Conservation (phyloP, 2,113 vertebrate species). For the Saccopteryx leptura region DNA sequence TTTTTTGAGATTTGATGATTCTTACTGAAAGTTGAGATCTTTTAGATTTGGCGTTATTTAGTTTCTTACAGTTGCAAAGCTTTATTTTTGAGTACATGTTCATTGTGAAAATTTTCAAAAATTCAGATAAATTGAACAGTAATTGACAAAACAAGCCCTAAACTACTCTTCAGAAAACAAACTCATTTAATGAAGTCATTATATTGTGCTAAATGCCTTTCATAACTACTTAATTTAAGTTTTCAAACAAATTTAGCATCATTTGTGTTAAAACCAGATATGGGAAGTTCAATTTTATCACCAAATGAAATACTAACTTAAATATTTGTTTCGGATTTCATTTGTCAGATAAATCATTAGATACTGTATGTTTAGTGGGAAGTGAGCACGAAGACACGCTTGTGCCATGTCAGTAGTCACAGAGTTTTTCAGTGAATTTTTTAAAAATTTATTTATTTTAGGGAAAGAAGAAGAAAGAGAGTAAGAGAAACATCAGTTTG, state of each 20-base stretch:
- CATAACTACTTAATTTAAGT: neutral
- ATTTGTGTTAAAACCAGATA: slow-evolving; percentile 18
- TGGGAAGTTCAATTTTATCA: slow-evolving; percentile 24
- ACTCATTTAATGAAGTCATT: neutral
- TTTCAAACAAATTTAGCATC: slow-evolving; percentile 22
- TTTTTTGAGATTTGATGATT: neutral
- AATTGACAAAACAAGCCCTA: neutral
- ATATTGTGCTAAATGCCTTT: neutral
- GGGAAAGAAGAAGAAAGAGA: neutral
- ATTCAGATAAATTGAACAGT: neutral
- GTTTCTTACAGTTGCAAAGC: neutral
- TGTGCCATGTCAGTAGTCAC: slow-evolving; percentile 18
- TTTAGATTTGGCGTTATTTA: neutral
- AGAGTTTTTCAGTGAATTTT: neutral
- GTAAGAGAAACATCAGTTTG: neutral
- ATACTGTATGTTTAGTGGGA: neutral
- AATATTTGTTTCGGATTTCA: slow-evolving; percentile 48
- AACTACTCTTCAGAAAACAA: slow-evolving; percentile 31
- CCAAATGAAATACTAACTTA: slow-evolving; percentile 6
- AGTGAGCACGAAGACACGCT: neutral
- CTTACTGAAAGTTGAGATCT: neutral
- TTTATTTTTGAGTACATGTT: slow-evolving; percentile 3
- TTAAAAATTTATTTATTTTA: neutral
- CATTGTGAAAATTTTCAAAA: neutral
- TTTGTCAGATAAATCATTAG: neutral